Percentiles rank a stretch among this genome's conserved stretches.
phyloP scores from a whole-genome alignment of 2,797 vertebrate genomes.

The Mallotus villosus region DNA sequence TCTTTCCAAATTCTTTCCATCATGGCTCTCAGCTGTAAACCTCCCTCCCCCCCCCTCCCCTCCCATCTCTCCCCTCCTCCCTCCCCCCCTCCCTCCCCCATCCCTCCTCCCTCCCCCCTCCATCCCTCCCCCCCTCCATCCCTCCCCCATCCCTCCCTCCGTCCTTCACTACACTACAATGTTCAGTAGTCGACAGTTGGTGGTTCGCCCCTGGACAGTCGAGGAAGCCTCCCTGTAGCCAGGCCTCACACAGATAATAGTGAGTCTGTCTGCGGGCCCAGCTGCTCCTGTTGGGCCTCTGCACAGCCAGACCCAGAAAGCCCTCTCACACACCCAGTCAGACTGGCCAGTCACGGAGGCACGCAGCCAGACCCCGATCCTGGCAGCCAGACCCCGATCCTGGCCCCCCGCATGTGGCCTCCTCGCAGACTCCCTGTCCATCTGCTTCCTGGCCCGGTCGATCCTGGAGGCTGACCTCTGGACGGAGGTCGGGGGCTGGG shows the following conservation, averaged over 20 bases:
- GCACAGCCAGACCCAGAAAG: slow-evolving; percentile 28
- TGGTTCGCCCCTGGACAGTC: slow-evolving; percentile 33
- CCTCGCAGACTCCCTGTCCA: slow-evolving; percentile 49
- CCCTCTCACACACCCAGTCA: slow-evolving; percentile 41
- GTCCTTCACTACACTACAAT: slow-evolving; percentile 33
- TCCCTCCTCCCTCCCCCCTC: not conserved
- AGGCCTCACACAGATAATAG: slow-evolving; percentile 50
- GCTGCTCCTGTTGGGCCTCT: slow-evolving; percentile 48
- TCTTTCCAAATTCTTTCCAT: slow-evolving; percentile 20
- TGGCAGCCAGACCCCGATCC: slow-evolving; percentile 12
- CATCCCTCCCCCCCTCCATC: not conserved
- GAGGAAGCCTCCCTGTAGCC: slow-evolving; percentile 28
- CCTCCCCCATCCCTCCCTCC: not conserved
- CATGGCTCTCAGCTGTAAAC: slow-evolving; percentile 30
- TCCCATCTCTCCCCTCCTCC: no score
- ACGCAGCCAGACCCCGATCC: slow-evolving; percentile 33
- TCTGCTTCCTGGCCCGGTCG: slow-evolving; percentile 59
- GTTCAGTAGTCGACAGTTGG: slow-evolving; percentile 52
- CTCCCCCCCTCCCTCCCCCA: no score
- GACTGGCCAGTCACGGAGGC: slow-evolving; percentile 40
- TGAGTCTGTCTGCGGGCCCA: slow-evolving; percentile 50
- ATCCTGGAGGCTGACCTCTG: slow-evolving; percentile 48
- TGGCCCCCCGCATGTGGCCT: slow-evolving; percentile 23
- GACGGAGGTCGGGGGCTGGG: slow-evolving; percentile 15
- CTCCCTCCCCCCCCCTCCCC: not conserved